phyloP scores from a whole-genome alignment of 2,113 vertebrate genomes.

The Lichenostomus cassidix region DNA sequence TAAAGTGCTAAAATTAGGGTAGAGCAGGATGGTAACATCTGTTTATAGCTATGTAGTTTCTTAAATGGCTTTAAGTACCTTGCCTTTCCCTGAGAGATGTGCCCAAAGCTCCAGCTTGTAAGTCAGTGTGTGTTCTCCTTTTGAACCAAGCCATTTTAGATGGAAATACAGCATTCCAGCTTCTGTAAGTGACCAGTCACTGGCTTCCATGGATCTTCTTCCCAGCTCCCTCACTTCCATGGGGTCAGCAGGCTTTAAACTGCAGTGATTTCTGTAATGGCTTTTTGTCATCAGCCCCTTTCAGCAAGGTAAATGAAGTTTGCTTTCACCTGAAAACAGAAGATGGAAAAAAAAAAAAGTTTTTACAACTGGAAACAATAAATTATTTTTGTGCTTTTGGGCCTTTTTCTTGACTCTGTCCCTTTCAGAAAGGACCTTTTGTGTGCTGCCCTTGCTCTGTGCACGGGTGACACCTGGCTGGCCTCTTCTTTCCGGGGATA shows the following conservation, averaged over 20 bases:
- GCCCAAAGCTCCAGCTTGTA: neutral
- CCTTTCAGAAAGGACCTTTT: neutral
- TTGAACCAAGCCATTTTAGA: neutral
- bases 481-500: neutral
- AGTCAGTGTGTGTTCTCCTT: neutral
- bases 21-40: neutral
- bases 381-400: neutral
- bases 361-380: neutral
- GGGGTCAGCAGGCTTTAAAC: neutral
- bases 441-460: neutral
- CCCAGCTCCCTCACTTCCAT: neutral
- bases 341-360: rapidly evolving
- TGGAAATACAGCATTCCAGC: neutral
- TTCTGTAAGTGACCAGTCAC: neutral
- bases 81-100: neutral
- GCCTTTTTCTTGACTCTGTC: neutral
- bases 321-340: neutral
- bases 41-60: neutral
- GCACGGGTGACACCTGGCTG: neutral
- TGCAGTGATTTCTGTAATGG: neutral
- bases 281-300: neutral
- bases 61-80: neutral
- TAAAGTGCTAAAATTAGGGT: neutral
- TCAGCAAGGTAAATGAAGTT: neutral
- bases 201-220: neutral